A percentile compares a stretch with the other conserved stretches of the same genome.
phyloP scores from a whole-genome alignment of 2,113 vertebrate genomes.

The Protobothrops mucrosquamatus region DNA sequence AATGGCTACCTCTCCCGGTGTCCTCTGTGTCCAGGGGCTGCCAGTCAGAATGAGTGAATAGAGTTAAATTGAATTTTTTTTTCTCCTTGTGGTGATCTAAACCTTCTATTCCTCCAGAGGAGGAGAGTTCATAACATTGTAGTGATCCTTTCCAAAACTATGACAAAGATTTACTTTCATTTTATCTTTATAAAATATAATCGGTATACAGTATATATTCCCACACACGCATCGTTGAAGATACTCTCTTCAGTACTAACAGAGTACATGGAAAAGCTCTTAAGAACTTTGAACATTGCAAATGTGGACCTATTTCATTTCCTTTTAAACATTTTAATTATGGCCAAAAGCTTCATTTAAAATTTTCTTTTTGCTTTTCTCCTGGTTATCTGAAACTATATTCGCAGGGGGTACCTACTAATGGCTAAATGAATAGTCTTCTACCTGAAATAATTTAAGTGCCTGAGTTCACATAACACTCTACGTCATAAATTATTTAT shows the following conservation, averaged over 20 bases:
- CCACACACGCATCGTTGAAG: neutral
- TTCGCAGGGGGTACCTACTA: neutral
- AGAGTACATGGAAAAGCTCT: neutral
- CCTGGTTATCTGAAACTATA: neutral
- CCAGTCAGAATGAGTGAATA: accelerated
- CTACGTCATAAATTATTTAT: neutral
- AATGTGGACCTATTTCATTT: neutral
- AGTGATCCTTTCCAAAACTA: neutral
- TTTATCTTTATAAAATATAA: neutral
- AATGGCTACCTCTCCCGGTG: neutral
- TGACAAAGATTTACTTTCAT: neutral
- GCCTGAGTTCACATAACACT: neutral
- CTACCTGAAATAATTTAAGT: neutral
- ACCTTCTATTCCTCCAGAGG: neutral
- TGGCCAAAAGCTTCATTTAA: neutral
- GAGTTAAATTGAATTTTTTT: neutral
- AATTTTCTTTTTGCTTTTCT: neutral
- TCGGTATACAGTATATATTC: neutral
- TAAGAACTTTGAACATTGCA: neutral
- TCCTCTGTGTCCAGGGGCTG: neutral
- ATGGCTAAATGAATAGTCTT: neutral
- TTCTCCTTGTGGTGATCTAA: neutral
- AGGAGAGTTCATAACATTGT: neutral
- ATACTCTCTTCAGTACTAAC: neutral
- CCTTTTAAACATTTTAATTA: neutral